Evolutionary conservation across 2,888 invertebrate genomes (phyloP).

Genomic region (Drosophila aldrichi): DNA sequence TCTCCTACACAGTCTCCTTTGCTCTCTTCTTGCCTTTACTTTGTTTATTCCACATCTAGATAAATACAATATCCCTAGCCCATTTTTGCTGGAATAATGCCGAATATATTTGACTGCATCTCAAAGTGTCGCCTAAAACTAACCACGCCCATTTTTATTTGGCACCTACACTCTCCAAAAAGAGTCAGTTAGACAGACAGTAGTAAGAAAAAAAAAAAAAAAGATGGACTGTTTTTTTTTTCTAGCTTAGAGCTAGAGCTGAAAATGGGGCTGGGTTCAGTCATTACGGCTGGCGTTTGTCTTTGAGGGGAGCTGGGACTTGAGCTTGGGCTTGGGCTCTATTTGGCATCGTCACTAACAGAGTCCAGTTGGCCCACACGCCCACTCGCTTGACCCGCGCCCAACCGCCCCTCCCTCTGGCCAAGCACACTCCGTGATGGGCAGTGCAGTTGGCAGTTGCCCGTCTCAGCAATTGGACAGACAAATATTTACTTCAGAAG

Average conservation of each 20-base stretch:
- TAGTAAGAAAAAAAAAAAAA: conserved; percentile 10
- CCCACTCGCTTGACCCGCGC: conserved; percentile 8
- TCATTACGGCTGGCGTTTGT: conserved; percentile 41
- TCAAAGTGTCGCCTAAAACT: conserved; percentile 18
- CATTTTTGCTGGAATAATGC: neutral
- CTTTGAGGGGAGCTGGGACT: conserved; percentile 11
- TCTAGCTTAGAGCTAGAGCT: neutral
- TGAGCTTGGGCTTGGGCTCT: neutral
- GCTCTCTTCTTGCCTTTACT: conserved; percentile 1
- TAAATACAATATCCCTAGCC: neutral
- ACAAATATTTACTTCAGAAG: conserved; percentile 83
- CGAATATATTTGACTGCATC: neutral
- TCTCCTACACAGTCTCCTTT: neutral
- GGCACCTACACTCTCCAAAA: conserved; percentile 37
- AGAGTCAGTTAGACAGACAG: conserved; percentile 12
- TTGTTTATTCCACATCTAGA: neutral
- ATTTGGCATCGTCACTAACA: conserved; percentile 45
- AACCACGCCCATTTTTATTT: conserved; percentile 49
- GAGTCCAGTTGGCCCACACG: conserved; percentile 29
- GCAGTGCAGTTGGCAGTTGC: conserved; percentile 74
- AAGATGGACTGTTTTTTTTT: neutral
- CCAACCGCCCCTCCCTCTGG: neutral
- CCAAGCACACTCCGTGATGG: neutral
- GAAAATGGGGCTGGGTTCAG: conserved; percentile 13
- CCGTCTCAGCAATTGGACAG: conserved; percentile 80